Base-by-base conservation (phyloP, 1,140 invertebrate genomes). In the Aethina tumida region DNA sequence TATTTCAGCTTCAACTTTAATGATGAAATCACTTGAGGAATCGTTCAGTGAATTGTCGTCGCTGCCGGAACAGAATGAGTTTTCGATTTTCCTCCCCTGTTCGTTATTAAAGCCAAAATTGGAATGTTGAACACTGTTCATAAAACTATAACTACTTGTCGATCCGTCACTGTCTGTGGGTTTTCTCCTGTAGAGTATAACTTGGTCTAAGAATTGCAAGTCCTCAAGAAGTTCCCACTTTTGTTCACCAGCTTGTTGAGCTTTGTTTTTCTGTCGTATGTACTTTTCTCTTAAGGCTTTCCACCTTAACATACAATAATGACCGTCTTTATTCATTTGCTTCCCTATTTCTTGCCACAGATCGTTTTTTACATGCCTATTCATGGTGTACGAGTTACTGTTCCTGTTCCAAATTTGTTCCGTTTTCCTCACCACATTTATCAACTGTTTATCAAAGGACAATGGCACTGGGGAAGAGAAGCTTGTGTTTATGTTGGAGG, bases 231-330 rank as follows among this genome's bases (percentile, higher is more conserved):
- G 38, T 31, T 52, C 50, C 52, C 52, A 54, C 34, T 54, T 54
- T 13, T 31, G 33, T 20, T 49, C 44, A 3, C 46, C 45, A 20
- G 49, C 52, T 27, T 47, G 34, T 13, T 36, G 26, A 30, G 35
- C 52, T 33, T 52, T 52, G 6, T 39, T 43, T 32, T 52, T 54
- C 30, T 54, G 52, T 17, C 52, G 25, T 18, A 54, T 54, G 35
- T 54, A 54, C 25, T 54, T 54, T 28, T 54, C 52, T 29, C 52
- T 35, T n/a, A 54, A 30, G 3, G 46, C 49, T 27, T 54, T 54
- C 52, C 52, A 54, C 6, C 49, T 24, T 12, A 49, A 35, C 46
- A 45, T 48, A 22, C 52, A 54, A 10, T 34, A 18, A 21, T 43
- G 43, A 4, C 36, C 21, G 27, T 54, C 49, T 13, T 37, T 21